phyloP scores from a whole-genome alignment of 2,797 vertebrate genomes.

The Danio tinwini region DNA sequence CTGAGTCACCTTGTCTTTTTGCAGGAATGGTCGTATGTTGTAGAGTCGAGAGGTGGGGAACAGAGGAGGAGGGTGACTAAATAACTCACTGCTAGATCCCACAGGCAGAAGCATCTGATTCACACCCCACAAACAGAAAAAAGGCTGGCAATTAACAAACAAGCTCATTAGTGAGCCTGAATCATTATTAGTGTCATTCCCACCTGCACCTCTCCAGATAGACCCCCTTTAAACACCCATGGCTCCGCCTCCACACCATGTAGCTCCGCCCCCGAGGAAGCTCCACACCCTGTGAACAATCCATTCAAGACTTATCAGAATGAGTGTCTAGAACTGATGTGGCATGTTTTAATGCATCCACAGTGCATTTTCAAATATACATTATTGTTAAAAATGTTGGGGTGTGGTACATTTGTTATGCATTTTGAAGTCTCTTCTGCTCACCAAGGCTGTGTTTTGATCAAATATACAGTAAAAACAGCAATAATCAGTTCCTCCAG shows the following conservation, averaged over 20 bases:
- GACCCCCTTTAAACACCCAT: slow-evolving; percentile 82
- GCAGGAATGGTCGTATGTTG: slow-evolving; percentile 82
- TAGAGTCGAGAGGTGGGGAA: slow-evolving; percentile 84
- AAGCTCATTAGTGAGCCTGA: not conserved
- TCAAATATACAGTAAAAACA: no score
- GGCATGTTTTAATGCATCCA: no score
- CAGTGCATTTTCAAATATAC: no score
- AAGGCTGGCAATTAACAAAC: not conserved
- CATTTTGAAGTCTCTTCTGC: no score
- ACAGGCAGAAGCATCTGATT: slow-evolving; percentile 84
- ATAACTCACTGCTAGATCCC: slow-evolving; percentile 83
- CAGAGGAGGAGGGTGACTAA: slow-evolving; percentile 85
- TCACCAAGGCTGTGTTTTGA: no score
- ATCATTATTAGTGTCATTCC: slow-evolving; percentile 12
- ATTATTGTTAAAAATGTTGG: no score
- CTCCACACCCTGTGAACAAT: slow-evolving; percentile 81
- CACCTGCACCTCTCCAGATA: slow-evolving; percentile 89
- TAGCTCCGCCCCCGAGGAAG: slow-evolving; percentile 72
- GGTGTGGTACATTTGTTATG: no score
- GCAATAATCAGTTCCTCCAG: no score
- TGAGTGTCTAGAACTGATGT: no score
- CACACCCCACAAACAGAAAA: slow-evolving; percentile 18
- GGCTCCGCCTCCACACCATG: slow-evolving; percentile 81
- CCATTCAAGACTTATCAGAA: no score
- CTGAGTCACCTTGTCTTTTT: slow-evolving; percentile 81